phyloP scores from a whole-genome alignment of 2,797 vertebrate genomes.

The Artibeus jamaicensis region DNA sequence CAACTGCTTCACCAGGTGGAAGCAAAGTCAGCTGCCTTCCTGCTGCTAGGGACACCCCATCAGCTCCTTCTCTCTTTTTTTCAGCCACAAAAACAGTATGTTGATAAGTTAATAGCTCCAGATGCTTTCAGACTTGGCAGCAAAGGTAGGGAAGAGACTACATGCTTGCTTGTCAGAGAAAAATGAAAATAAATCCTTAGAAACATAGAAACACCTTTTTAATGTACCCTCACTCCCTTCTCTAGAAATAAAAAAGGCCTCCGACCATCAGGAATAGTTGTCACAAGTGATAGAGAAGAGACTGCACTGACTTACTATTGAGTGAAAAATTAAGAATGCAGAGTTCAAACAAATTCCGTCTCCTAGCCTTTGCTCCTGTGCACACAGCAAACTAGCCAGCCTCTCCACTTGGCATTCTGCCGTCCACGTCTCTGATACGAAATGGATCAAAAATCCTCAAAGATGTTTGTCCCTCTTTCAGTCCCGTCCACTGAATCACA shows the following conservation, averaged over 20 bases:
- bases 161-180: background rate
- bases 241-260: background rate
- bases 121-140: background rate
- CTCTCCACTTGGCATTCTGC: rapidly evolving
- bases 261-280: too few species aligned
- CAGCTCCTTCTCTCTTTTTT: background rate
- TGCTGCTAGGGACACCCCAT: too few species aligned
- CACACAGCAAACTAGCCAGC: background rate
- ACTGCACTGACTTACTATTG: background rate
- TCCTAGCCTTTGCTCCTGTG: background rate
- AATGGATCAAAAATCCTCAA: background rate
- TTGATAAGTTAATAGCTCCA: background rate
- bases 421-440: background rate
- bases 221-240: background rate
- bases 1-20: background rate
- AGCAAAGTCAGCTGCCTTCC: background rate
- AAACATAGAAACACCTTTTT: background rate
- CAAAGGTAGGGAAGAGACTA: background rate
- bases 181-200: background rate
- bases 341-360: background rate
- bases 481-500: rapidly evolving
- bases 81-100: background rate
- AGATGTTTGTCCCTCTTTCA: background rate
- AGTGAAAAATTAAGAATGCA: background rate
- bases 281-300: background rate